These are phyloP conservation scores for Argyrosomus japonicus DNA, from an alignment of 2,113 vertebrate species.

Conservation along the genomic window DNA sequence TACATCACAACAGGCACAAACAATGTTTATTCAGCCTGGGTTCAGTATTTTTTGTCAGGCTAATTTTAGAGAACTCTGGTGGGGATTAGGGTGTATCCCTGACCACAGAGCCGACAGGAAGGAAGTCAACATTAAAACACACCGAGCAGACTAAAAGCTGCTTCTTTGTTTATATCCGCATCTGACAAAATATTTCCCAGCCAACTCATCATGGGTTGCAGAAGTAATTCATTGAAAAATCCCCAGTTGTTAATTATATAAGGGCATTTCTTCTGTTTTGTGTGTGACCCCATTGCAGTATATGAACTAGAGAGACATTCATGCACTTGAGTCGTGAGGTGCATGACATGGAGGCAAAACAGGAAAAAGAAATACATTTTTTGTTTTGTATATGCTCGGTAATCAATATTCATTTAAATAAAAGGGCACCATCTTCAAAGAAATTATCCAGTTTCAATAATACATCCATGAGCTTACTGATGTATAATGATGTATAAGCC, in stretches of 20 bases:
- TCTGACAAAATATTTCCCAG: background rate
- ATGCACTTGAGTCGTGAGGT: background rate
- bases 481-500: background rate
- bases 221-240: background rate
- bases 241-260: background rate
- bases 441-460: background rate
- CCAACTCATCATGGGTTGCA: background rate
- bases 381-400: background rate
- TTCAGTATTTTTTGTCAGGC: conserved; percentile 40
- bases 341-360: background rate
- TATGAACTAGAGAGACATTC: background rate
- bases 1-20: conserved; percentile 18
- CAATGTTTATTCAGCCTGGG: conserved; percentile 57
- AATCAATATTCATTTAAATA: background rate
- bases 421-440: background rate
- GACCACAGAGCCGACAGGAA: conserved; percentile 52
- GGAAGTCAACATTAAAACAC: conserved; percentile 55
- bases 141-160: conserved; percentile 2
- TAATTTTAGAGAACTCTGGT: conserved; percentile 61
- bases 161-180: conserved; percentile 9
- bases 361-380: background rate
- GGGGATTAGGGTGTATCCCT: background rate
- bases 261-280: background rate
- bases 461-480: background rate
- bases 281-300: background rate